Evolutionary conservation across 2,888 invertebrate genomes (phyloP).

Genomic region (Acleris emargana): DNA sequence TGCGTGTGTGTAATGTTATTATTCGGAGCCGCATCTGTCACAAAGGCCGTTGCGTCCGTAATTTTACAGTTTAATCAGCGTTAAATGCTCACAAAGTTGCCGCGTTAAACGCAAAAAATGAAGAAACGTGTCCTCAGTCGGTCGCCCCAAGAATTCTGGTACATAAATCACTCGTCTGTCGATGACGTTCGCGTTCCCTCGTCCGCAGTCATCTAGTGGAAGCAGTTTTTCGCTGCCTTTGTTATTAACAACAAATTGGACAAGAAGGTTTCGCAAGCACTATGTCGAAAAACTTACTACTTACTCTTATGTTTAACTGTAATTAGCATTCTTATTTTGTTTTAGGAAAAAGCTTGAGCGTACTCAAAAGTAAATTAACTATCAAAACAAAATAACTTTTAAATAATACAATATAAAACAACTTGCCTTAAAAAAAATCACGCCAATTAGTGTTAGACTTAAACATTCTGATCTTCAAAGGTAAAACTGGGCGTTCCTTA

Average conservation of each 20-base stretch:
- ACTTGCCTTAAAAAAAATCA: conserved; percentile 38
- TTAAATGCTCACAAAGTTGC: conserved; percentile 79
- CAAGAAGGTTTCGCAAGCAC: not conserved
- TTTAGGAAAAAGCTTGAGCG: not conserved
- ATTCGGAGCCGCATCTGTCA: conserved; percentile 81
- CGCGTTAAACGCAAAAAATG: conserved; percentile 61
- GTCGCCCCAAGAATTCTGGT: conserved; percentile 61
- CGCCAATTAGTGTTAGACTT: conserved; percentile 57
- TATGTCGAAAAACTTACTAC: too few species aligned
- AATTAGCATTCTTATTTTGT: not conserved
- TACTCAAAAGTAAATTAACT: too few species aligned
- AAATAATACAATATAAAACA: not conserved
- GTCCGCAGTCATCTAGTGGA: conserved; percentile 30
- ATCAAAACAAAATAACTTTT: too few species aligned
- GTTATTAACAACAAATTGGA: conserved; percentile 31
- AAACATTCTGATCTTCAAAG: conserved; percentile 60
- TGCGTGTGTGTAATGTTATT: conserved; percentile 80
- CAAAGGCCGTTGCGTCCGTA: conserved; percentile 76
- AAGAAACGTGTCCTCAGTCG: conserved; percentile 57
- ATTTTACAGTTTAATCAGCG: conserved; percentile 85
- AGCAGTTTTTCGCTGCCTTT: conserved; percentile 31
- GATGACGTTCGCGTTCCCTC: conserved; percentile 60
- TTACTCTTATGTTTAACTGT: too few species aligned
- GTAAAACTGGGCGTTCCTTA: conserved; percentile 30
- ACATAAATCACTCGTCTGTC: conserved; percentile 73